Conservation (phyloP, 2,113 vertebrate species). For the Mormyrus iriodes region DNA sequence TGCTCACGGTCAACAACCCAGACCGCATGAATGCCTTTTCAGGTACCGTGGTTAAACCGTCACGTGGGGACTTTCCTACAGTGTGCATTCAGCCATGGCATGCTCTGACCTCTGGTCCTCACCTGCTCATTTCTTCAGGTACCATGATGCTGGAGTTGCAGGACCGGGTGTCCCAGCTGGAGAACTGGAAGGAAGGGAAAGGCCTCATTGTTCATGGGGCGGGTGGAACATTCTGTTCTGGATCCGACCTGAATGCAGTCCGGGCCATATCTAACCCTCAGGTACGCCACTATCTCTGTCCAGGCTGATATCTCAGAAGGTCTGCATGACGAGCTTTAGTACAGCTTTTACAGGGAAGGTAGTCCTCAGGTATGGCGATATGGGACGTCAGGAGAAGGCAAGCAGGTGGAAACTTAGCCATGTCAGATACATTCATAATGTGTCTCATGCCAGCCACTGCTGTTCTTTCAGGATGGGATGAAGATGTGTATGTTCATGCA, state of each 20-base stretch:
- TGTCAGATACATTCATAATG: background rate
- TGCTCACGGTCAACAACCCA: slow-evolving; percentile 84
- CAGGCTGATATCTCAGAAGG: background rate
- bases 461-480: slow-evolving; percentile 73
- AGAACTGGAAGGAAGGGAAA: slow-evolving; percentile 86
- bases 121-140: slow-evolving; percentile 54
- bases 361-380: background rate
- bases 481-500: slow-evolving; percentile 97
- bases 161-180: slow-evolving; percentile 76
- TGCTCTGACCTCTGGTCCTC: background rate
- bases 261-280: slow-evolving; percentile 70
- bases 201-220: slow-evolving; percentile 80
- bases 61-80: background rate
- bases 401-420: background rate
- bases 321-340: background rate
- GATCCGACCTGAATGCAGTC: slow-evolving; percentile 82
- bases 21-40: slow-evolving; percentile 86
- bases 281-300: slow-evolving; percentile 48
- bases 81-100: background rate
- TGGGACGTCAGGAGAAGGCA: background rate
- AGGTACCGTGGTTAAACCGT: slow-evolving; percentile 57
- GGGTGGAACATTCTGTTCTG: slow-evolving; percentile 84
- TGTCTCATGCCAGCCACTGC: background rate
- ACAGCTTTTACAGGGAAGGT: background rate
- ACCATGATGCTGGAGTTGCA: slow-evolving; percentile 89